phyloP scores from a whole-genome alignment of 2,797 vertebrate genomes.

The Philypnodon macrostomus region DNA sequence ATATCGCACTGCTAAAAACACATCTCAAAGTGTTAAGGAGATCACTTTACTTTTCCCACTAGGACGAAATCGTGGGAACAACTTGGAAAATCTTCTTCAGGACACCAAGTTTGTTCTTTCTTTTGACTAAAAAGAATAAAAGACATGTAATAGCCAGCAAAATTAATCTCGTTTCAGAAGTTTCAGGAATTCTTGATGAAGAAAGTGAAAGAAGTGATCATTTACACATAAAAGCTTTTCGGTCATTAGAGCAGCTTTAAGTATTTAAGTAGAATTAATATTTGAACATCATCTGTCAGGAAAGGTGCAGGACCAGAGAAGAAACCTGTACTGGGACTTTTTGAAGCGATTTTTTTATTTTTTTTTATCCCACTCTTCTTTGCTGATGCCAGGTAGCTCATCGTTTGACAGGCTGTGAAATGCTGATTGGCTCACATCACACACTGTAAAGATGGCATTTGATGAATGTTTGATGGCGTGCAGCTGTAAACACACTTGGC shows the following conservation, averaged over 20 bases:
- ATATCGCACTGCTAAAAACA: constrained; percentile 70
- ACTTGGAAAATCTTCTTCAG: constrained; percentile 59
- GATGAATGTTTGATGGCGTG: constrained; percentile 82
- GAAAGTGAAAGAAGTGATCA: constrained; percentile 54
- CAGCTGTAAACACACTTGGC: constrained; percentile 83
- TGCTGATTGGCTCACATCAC: constrained; percentile 84
- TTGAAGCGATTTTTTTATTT: constrained; percentile 57
- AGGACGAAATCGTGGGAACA: constrained; percentile 66
- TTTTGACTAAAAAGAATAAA: constrained; percentile 20
- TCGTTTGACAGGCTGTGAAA: constrained; percentile 83
- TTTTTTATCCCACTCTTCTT: too few species aligned
- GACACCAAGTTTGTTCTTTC: constrained; percentile 53
- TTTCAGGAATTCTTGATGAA: constrained; percentile 65
- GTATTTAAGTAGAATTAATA: constrained; percentile 83
- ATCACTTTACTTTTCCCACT: constrained; percentile 59
- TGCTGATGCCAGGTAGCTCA: constrained; percentile 80
- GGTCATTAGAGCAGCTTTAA: constrained; percentile 76
- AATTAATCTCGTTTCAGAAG: constrained; percentile 65
- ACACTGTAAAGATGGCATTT: constrained; percentile 81
- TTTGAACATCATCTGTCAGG: constrained; percentile 78
- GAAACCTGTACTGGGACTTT: constrained; percentile 66
- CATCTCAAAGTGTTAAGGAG: constrained; percentile 19
- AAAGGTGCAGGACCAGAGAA: constrained; percentile 60
- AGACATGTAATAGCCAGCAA: constrained; percentile 53
- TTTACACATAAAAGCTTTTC: constrained; percentile 81